Base-by-base conservation (phyloP, 2,888 invertebrate genomes). In the Sinelater perroti region DNA sequence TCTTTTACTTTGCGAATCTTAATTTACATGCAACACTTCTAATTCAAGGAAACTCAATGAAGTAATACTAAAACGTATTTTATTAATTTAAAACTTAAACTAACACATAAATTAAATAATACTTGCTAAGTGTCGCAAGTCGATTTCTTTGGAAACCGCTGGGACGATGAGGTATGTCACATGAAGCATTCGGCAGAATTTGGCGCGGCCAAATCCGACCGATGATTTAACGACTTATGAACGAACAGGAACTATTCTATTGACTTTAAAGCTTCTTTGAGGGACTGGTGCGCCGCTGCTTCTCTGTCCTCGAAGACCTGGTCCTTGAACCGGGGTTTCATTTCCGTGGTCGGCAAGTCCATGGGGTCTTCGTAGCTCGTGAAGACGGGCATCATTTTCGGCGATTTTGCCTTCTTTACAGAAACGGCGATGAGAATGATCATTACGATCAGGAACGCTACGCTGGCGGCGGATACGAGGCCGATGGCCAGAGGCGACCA, bases 401-500 rank as follows among this genome's bases (percentile, higher is more conserved):
- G 10, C 6, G 17, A 16, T 4, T 44, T 31, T 64, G 65, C 52
- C 45, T 64, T 60, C 45, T 51, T 58, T 56, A 63, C 30, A 2
- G 67, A 66, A 13, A 72, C 40, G 1, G 62, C 61, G 11, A 72
- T 38, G 16, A 74, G 53, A 17, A 72, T 58, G 17, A 69, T 44
- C 3, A 74, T 64, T 11, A 75, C 69, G 16, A 74, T 45, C 13
- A 73, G 28, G 31, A 75, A 69, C 2, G 67, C 68, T n/a, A 75
- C 53, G 50, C 72, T 70, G 6, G 72, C 71, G 3, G 67, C 69
- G 13, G 70, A 56, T 21, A 77, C 71, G n/a, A 78, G 61, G 2
- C 69, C 71, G 10, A 76, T 67, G 1, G 73, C 68, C 18, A 76
- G 58, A 2, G 74, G 72, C 2, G 77, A 72, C 20, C 75, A 55